Evolutionary conservation across 92 coral and sea anemone species (phyloP).

Genomic region (Parazoanthus atlanticus): DNA sequence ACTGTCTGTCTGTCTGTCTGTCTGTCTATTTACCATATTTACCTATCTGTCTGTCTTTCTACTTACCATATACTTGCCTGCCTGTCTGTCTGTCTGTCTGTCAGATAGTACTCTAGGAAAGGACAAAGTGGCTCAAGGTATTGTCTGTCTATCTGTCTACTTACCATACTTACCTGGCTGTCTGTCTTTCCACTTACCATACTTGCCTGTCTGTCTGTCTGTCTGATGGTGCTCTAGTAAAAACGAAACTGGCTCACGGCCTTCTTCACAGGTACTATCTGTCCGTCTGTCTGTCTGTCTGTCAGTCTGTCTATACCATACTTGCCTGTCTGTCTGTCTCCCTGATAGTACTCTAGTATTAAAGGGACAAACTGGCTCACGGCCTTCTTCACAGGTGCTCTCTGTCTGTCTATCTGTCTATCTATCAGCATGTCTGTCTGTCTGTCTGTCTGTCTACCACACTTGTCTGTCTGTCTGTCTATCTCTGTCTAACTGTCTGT

Average conservation of each 20-base stretch:
- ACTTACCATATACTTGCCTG: not conserved
- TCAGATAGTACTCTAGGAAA: slow-evolving; percentile 60
- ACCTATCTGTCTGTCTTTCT: not conserved
- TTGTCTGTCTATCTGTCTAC: not conserved
- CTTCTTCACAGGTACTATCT: slow-evolving; percentile 67
- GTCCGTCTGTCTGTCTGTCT: not conserved
- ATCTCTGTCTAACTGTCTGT: no score
- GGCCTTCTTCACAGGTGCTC: slow-evolving; percentile 86
- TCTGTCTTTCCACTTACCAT: not conserved
- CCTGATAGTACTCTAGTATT: slow-evolving; percentile 41
- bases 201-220: not conserved
- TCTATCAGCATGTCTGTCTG: not conserved
- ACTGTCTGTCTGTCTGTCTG: not conserved
- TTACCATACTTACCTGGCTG: not conserved
- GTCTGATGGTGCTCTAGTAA: slow-evolving; percentile 53
- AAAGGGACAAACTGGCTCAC: slow-evolving; percentile 86
- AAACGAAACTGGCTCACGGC: slow-evolving; percentile 80
- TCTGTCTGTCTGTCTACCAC: not conserved
- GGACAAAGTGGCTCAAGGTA: slow-evolving; percentile 89
- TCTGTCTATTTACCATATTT: not conserved
- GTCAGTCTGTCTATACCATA: not conserved
- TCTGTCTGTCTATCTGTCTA: not conserved
- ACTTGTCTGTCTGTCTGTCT: not conserved
- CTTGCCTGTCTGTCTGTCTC: not conserved
- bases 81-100: not conserved